These are phyloP conservation scores for Semicossyphus pulcher DNA, from an alignment of 2,113 vertebrate species.

Conservation along the genomic window DNA sequence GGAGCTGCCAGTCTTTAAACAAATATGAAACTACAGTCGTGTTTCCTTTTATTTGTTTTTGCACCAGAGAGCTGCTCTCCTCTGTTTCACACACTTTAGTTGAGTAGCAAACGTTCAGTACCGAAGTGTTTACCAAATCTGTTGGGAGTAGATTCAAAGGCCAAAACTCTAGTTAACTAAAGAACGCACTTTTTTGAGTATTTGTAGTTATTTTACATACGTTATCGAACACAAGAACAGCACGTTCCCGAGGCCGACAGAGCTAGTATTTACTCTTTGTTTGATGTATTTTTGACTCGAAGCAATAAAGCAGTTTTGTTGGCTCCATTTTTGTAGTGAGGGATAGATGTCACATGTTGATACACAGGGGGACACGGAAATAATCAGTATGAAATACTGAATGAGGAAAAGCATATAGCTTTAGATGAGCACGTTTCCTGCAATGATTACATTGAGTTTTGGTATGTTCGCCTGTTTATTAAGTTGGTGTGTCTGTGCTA, in stretches of 20 bases:
- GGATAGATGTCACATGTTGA: conserved; percentile 6
- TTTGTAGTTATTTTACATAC: conserved; percentile 42
- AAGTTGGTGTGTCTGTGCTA: conserved; percentile 25
- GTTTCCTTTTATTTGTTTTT: conserved; percentile 53
- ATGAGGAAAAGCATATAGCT: conserved; percentile 1
- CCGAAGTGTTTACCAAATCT: conserved; percentile 6
- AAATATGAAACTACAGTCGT: conserved; percentile 36
- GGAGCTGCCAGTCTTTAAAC: conserved; percentile 32
- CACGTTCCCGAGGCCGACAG: conserved; percentile 6
- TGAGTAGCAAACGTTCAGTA: conserved; percentile 21
- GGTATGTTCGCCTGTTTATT: conserved; percentile 33
- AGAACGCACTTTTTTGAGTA: conserved; percentile 42
- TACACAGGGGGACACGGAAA: neutral
- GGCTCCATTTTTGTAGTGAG: conserved; percentile 3
- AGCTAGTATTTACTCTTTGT: conserved; percentile 8
- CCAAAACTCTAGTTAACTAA: conserved; percentile 29
- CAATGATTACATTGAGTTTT: conserved; percentile 14
- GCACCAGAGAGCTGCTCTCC: conserved; percentile 35
- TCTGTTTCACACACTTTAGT: conserved; percentile 24
- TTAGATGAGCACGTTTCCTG: conserved; percentile 15
- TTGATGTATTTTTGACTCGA: conserved; percentile 32
- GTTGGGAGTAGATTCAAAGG: conserved; percentile 28
- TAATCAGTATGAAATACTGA: conserved; percentile 3
- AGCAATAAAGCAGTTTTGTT: conserved; percentile 51
- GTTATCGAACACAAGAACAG: conserved; percentile 14